Conservation (phyloP, 2,888 invertebrate species). For the Resseliella maxima region DNA sequence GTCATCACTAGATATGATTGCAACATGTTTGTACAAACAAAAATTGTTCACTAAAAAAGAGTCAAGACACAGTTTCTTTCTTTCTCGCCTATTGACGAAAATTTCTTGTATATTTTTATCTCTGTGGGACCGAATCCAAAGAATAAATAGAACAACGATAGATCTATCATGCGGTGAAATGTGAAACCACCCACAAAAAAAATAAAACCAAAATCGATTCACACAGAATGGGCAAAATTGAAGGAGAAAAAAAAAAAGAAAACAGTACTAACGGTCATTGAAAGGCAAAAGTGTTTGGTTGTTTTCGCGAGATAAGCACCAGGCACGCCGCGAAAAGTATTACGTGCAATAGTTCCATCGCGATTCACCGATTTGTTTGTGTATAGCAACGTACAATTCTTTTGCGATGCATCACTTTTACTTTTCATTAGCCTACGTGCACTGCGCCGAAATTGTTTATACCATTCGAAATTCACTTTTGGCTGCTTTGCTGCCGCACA, state of each 20-base stretch:
- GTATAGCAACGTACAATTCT: not conserved
- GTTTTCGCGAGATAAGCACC: constrained; percentile 80
- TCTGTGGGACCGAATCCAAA: not conserved
- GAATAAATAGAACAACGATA: not conserved
- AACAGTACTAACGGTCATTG: constrained; percentile 89
- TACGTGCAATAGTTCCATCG: constrained; percentile 72
- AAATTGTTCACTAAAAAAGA: constrained; percentile 11
- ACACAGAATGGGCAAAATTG: not conserved
- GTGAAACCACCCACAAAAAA: not conserved
- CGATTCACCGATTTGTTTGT: constrained; percentile 61
- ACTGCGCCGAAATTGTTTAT: not conserved
- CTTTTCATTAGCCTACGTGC: constrained; percentile 1
- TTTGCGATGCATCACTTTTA: constrained; percentile 43
- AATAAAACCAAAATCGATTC: not conserved
- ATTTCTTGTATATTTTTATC: not conserved
- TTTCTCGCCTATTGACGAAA: too few relatives aligned
- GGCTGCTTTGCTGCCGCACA: constrained; percentile 56
- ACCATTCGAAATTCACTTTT: constrained; percentile 58
- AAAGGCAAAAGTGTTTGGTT: constrained; percentile 79
- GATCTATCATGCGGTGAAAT: not conserved
- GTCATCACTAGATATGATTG: not conserved
- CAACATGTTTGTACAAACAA: not conserved
- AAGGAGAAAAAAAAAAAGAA: not conserved
- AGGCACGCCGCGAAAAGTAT: constrained; percentile 81
- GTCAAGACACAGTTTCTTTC: not conserved